A percentile compares a stretch with the other conserved stretches of the same genome.
These are phyloP conservation scores for Diacarnus erythraeanus DNA, from an alignment of 37 sponge, comb jelly and placozoan genomes.

Conservation along the genomic window DNA sequence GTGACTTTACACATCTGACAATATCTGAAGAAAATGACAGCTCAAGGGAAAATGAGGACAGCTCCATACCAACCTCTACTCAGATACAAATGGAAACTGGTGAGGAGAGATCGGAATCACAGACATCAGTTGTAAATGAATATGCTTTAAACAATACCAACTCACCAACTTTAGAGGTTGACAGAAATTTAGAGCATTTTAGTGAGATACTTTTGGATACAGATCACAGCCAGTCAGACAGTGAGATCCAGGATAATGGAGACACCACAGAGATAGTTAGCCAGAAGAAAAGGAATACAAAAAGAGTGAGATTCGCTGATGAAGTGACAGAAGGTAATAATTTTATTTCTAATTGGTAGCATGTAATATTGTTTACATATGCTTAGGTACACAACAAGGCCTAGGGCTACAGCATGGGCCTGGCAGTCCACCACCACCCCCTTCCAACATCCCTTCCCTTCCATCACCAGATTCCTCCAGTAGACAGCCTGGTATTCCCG, in stretches of 20 bases:
- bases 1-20: too few relatives aligned
- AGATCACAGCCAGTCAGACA: conserved; percentile 10
- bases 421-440: conserved; percentile 7
- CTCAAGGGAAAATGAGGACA: not conserved
- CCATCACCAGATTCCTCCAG: not conserved
- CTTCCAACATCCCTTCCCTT: not conserved
- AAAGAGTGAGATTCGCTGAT: conserved; percentile 49
- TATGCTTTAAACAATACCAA: not conserved
- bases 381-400: too few relatives aligned
- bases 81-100: not conserved
- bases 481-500: conserved; percentile 10
- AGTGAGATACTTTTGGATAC: conserved; percentile 49
- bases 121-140: conserved; percentile 1
- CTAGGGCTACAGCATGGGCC: too few relatives aligned
- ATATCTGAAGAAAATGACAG: not conserved
- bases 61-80: not conserved
- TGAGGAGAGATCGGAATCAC: not conserved
- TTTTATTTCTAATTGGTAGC: not conserved
- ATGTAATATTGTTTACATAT: not conserved
- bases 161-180: conserved; percentile 4
- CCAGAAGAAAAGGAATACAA: not conserved
- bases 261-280: not conserved
- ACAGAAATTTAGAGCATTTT: conserved; percentile 37
- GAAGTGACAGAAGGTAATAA: conserved; percentile 2
- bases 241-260: not conserved